Conservation (phyloP, 1,140 invertebrate genomes). For the Lordiphosa mommai region DNA sequence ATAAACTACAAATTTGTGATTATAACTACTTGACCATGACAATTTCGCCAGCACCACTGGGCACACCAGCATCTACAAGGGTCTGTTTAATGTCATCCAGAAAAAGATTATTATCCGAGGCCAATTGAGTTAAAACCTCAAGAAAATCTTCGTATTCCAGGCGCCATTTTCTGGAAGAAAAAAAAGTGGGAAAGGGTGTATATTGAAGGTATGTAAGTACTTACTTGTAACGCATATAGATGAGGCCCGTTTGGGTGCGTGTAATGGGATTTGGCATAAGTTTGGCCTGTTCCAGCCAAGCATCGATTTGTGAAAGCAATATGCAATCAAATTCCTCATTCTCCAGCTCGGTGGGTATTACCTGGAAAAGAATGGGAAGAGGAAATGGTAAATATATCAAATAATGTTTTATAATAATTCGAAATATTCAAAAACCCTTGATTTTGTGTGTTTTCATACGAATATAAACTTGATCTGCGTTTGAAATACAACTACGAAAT, state of each 20-base stretch:
- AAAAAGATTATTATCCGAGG: conserved; percentile 20
- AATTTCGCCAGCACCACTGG: conserved; percentile 35
- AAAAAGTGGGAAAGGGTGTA: not conserved
- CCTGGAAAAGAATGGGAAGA: no score
- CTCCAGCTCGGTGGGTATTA: conserved; percentile 47
- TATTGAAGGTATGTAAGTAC: not conserved
- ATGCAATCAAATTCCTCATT: conserved; percentile 56
- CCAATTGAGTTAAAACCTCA: conserved; percentile 50
- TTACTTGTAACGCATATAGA: conserved; percentile 75
- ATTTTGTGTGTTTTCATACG: no score
- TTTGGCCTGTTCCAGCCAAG: conserved; percentile 66
- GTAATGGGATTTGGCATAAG: conserved; percentile 58
- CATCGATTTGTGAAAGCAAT: conserved; percentile 63
- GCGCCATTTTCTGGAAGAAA: conserved; percentile 63
- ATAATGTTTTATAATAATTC: no score
- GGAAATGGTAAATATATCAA: no score
- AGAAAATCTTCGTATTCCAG: conserved; percentile 68
- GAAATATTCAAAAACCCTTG: no score
- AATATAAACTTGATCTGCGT: no score
- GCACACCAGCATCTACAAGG: conserved; percentile 50
- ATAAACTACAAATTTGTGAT: conserved; percentile 21
- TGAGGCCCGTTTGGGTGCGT: conserved; percentile 59
- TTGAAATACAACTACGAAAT: no score
- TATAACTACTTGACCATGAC: conserved; percentile 46
- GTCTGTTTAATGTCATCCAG: conserved; percentile 53